Evolutionary conservation across 2,113 vertebrate genomes (phyloP).

Genomic region (Mohoua ochrocephala): DNA sequence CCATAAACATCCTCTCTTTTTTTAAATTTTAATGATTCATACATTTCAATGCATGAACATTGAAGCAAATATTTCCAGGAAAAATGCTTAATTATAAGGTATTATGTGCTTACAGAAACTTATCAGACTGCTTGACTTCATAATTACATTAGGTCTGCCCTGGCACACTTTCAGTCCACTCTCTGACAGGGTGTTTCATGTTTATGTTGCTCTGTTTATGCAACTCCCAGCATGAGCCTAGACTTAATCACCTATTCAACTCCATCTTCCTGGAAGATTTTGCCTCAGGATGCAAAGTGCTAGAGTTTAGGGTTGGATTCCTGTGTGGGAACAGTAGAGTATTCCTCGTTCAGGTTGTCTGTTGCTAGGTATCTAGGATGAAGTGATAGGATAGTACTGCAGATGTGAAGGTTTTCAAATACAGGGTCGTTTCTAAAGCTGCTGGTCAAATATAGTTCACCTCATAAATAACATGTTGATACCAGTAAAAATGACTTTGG

Average conservation of each 20-base stretch:
- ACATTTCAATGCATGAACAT: neutral
- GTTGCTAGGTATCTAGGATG: neutral
- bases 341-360: neutral
- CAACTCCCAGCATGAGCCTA: neutral
- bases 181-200: neutral
- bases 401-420: neutral
- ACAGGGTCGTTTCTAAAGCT: neutral
- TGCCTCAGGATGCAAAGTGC: neutral
- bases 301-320: neutral
- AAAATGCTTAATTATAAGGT: neutral
- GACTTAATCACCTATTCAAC: neutral
- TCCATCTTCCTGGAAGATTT: neutral
- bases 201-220: neutral
- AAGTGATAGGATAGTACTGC: neutral
- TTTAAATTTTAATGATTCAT: neutral
- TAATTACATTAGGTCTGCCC: neutral
- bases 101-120: neutral
- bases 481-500: neutral
- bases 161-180: neutral
- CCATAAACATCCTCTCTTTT: neutral
- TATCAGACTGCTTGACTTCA: neutral
- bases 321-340: neutral
- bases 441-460: neutral
- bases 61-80: neutral
- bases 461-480: neutral